These are phyloP conservation scores for Taurulus bubalis DNA, from an alignment of 2,113 vertebrate genomes.

Conservation along the genomic window DNA sequence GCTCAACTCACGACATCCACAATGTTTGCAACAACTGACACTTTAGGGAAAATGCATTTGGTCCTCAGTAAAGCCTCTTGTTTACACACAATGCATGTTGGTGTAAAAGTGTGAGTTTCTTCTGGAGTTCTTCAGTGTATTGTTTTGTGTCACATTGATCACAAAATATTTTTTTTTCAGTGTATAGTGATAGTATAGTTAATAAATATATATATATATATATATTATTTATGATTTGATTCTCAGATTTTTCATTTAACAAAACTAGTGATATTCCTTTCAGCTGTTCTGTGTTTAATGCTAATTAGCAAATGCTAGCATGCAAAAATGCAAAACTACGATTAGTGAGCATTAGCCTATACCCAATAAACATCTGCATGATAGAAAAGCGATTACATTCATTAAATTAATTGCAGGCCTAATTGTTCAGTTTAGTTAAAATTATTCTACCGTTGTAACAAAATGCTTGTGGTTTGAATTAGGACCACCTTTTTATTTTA, in stretches of 20 bases:
- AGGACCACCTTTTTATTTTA: neutral
- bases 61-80: neutral
- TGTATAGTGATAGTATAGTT: neutral
- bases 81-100: neutral
- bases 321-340: neutral
- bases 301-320: neutral
- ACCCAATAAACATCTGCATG: neutral
- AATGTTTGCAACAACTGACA: neutral
- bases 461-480: neutral
- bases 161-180: neutral
- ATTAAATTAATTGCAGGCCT: neutral
- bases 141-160: neutral
- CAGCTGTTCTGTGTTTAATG: neutral
- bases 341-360: neutral
- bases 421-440: neutral
- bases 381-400: neutral
- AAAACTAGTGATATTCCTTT: neutral
- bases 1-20: slow-evolving; percentile 16
- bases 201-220: too few relatives aligned
- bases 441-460: neutral
- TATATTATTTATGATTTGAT: neutral
- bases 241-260: neutral
- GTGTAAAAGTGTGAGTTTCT: neutral
- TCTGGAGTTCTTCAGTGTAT: neutral
- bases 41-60: slow-evolving; percentile 1